Base-by-base conservation (phyloP, 2,797 vertebrate genomes). In the Sebastes miniatus region DNA sequence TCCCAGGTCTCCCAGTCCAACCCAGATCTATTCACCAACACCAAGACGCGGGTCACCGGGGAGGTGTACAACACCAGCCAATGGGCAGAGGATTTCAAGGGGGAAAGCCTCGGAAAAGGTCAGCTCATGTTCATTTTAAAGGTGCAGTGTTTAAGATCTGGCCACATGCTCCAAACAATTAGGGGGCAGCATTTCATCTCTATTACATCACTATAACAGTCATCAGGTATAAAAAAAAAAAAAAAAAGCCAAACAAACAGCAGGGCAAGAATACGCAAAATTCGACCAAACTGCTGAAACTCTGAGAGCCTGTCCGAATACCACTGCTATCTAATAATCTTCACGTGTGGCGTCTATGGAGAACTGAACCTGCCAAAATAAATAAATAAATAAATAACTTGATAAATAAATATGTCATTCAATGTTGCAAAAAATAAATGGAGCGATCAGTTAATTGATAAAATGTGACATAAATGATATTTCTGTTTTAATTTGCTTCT, bases 1-100 rank as follows among this genome's bases (percentile, higher is more conserved):
- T 93, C 96, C 66, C 94, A 96, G 70, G 92, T 96, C 78, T 91
- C 95, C 61, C 92, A 95, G 81, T 95, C 96, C 64, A 96, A 97
- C 92, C 94, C 96, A 1, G 93, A 92, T 83, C 92, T 96, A 76
- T 95, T 95, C 13, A 89, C 88, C 83, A 92, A 92, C 10, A 88
- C 90, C 6, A 95, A 93, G 47, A 87, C 83, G 11, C 71, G 61
- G 2, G 92, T 91, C 8, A 73, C 76, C 64, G 81, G 78, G 5
- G 92, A 76, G 27, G 64, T 73, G 1, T 83, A 93, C 77, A 93
- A 91, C 66, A 82, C 77, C 59, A 79, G 85, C 87, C 95, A 94
- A 16, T 94, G 96, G 85, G 93, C 92, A 24, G 96, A 96, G 65
- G 88, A 93, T 69, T 95, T 94, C 57, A 95, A 95, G 76, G 94